phyloP scores from a whole-genome alignment of 2,113 vertebrate species.

The Sinocyclocheilus anophthalmus region DNA sequence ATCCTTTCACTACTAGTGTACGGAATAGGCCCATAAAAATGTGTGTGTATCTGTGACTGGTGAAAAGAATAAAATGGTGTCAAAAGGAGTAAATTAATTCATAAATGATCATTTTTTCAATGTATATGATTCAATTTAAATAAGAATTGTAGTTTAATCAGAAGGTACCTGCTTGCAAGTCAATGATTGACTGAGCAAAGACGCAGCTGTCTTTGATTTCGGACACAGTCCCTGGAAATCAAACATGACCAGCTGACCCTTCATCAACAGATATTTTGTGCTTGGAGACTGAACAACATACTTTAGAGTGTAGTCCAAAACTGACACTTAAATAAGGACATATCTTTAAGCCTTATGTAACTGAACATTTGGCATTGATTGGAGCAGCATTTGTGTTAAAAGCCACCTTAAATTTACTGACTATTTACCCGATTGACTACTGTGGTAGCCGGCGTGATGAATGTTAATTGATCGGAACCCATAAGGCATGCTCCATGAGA shows the following conservation, averaged over 20 bases:
- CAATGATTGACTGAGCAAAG: background rate
- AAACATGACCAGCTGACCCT: conserved; percentile 19
- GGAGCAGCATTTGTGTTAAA: background rate
- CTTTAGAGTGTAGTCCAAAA: conserved; percentile 15
- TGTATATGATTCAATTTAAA: background rate
- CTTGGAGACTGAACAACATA: conserved; percentile 8
- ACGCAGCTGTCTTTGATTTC: background rate
- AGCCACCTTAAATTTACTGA: background rate
- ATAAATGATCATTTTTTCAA: background rate
- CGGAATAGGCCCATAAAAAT: too few relatives aligned
- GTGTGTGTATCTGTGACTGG: background rate
- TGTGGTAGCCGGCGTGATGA: too few relatives aligned
- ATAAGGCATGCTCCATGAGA: too few relatives aligned
- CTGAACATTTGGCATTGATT: background rate
- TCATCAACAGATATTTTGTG: background rate
- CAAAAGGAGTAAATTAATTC: background rate
- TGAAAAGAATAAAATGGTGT: background rate
- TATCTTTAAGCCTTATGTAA: conserved; percentile 32
- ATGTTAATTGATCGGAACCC: too few relatives aligned
- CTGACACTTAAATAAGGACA: conserved; percentile 37
- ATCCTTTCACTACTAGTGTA: too few relatives aligned
- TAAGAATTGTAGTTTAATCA: background rate
- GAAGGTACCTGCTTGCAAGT: background rate
- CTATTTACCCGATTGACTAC: too few relatives aligned
- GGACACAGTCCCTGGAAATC: background rate